Evolutionary conservation across 2,797 vertebrate genomes (phyloP), one percentile per base, ranked within the genome.

Genomic region (Pagetopsis macropterus): DNA sequence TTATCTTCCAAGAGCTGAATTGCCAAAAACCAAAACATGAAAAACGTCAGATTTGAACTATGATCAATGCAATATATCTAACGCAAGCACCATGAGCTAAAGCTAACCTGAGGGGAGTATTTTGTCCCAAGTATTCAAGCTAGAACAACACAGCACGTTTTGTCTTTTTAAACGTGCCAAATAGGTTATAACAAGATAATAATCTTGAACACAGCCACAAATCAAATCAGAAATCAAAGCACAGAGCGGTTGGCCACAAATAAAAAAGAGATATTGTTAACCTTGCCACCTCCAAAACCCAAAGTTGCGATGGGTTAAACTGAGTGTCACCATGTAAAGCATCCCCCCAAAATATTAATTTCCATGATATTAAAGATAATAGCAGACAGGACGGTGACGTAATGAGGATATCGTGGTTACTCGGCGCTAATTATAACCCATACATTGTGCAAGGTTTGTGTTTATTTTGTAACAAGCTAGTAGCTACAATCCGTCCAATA

Each of bases 1-100:
- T 65, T 76, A 81, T 86, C 83, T 72, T 85, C 89, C 86, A 85
- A 91, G 83, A 86, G 90, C 93, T 94, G 91, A 88, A 85, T 83
- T 81, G 67, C 80, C 83, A 76, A 69, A 78, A 56, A 70, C 60
- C 68, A 83, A 81, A 73, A 72, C 9, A 79, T 8, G 19, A 78
- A 54, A 67, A 78, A 57, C 23, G 67, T 90, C 79, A 92, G 65
- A 81, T 15, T 15, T 54, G 13, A n/a, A 33, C 41, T 48, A 2
- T 5, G 27, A 19, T 48, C 11, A 13, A 1, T 14, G 27, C 2
- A 17, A n/a, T 14, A 52, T 11, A 56, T 9, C 16, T 37, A 5
- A 54, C 8, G 23, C 49, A 61, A 33, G 21, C 12, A 2, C 16
- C 37, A n/a, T 15, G 13, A 52, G 33, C 55, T 65, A 27, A 45